These are phyloP conservation scores for Carpatolechia fugitivella DNA, from an alignment of 2,888 invertebrate species.

Conservation along the genomic window DNA sequence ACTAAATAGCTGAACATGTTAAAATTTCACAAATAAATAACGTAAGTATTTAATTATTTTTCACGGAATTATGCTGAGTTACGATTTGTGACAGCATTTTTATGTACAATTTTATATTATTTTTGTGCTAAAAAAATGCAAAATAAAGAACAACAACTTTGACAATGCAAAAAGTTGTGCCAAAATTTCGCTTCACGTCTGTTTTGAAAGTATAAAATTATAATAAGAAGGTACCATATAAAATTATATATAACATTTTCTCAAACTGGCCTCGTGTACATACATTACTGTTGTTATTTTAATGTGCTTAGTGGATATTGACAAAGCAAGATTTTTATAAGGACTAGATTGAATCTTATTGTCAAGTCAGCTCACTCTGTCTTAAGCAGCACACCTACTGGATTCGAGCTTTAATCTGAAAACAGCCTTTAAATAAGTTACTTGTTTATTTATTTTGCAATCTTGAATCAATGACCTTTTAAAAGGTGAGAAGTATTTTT, in stretches of 20 bases:
- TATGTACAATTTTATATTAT: slow-evolving; percentile 10
- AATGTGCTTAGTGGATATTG: slow-evolving; percentile 21
- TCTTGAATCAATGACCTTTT: no score
- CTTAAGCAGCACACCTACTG: slow-evolving; percentile 36
- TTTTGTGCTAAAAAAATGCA: background rate
- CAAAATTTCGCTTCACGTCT: background rate
- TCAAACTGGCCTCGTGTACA: slow-evolving; percentile 14
- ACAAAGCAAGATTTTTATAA: slow-evolving; percentile 61
- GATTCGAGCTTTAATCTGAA: slow-evolving; percentile 63
- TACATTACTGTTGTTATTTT: slow-evolving; percentile 9
- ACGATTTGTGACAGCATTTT: slow-evolving; percentile 31
- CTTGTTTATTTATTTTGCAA: no score
- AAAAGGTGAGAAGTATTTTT: background rate
- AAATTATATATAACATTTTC: background rate
- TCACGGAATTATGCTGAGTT: slow-evolving; percentile 26
- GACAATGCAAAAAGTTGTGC: background rate
- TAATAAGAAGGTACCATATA: background rate
- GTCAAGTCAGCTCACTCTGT: slow-evolving; percentile 66
- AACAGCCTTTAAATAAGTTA: background rate
- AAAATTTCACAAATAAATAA: slow-evolving; percentile 33
- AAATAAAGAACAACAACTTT: no score
- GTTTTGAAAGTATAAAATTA: background rate
- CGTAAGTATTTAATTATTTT: slow-evolving; percentile 12
- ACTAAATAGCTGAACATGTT: slow-evolving; percentile 50
- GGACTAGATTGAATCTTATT: slow-evolving; percentile 75